Evolutionary conservation across 2,797 vertebrate genomes (phyloP).

Genomic region (Paratrypauchen microcephalus): DNA sequence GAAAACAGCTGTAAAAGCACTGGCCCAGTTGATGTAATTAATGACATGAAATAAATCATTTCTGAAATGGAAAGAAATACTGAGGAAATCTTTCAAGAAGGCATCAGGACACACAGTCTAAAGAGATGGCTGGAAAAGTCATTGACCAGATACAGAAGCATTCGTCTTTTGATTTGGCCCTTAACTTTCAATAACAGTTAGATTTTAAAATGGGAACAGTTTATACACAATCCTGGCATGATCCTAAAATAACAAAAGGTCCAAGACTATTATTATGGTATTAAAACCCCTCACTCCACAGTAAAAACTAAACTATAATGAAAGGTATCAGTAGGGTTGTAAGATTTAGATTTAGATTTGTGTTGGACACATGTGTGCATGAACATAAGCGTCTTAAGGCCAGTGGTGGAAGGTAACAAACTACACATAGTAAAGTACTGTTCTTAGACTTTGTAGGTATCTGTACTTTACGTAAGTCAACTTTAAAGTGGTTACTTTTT

Average conservation of each 20-base stretch:
- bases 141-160: not conserved
- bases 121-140: not conserved
- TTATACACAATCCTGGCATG: not conserved
- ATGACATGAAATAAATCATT: slow-evolving; percentile 1
- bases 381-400: not conserved
- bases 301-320: not conserved
- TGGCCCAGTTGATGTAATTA: slow-evolving; percentile 10
- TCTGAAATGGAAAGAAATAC: slow-evolving; percentile 4
- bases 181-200: slow-evolving; percentile 12
- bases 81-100: slow-evolving; percentile 15
- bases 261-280: slow-evolving; percentile 3
- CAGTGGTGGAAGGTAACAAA: too few species aligned
- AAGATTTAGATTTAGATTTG: not conserved
- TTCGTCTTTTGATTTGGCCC: slow-evolving; percentile 5
- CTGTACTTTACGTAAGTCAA: too few species aligned
- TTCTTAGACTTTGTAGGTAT: too few species aligned
- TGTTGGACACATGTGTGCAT: too few species aligned
- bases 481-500: too few species aligned
- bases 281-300: not conserved
- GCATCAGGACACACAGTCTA: slow-evolving; percentile 6
- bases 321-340: not conserved
- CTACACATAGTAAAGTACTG: too few species aligned
- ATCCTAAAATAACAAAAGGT: slow-evolving; percentile 4
- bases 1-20: slow-evolving; percentile 18
- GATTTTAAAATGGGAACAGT: slow-evolving; percentile 4